phyloP scores from a whole-genome alignment of 2,888 invertebrate genomes.

The Peribatodes rhomboidaria region DNA sequence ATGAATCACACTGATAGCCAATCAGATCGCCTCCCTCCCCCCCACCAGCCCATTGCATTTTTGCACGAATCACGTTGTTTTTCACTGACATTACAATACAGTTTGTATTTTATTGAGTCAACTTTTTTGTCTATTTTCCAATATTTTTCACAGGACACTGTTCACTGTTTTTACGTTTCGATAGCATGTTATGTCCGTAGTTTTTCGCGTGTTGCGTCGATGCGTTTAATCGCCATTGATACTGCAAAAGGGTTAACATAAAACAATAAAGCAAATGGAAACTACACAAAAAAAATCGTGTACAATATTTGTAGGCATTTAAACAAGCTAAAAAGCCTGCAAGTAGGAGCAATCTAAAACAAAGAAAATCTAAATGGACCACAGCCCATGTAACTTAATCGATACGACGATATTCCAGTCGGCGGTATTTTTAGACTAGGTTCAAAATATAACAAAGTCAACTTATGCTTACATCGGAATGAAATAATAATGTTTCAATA shows the following conservation, averaged over 20 bases:
- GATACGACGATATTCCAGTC: no score
- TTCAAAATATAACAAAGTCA: no score
- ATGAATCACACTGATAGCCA: slow-evolving; percentile 62
- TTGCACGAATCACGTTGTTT: slow-evolving; percentile 67
- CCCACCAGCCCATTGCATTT: slow-evolving; percentile 80
- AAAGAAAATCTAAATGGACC: no score
- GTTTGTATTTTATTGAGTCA: slow-evolving; percentile 44
- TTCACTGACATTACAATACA: slow-evolving; percentile 72
- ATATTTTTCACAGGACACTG: slow-evolving; percentile 31
- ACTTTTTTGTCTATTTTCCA: slow-evolving; percentile 26
- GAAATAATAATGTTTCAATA: no score
- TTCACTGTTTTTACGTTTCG: slow-evolving; percentile 27
- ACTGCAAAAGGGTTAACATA: slow-evolving; percentile 15
- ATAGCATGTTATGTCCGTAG: slow-evolving; percentile 26
- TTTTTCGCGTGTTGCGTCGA: slow-evolving; percentile 2
- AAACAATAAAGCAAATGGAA: not conserved
- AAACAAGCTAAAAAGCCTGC: not conserved
- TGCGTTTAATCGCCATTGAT: slow-evolving; percentile 7
- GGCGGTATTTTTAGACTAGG: no score
- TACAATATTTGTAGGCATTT: not conserved
- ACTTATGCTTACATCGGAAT: no score
- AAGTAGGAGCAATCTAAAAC: no score
- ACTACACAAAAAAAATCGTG: not conserved
- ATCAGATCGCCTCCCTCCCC: slow-evolving; percentile 61
- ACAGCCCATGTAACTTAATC: no score